Percentiles rank a stretch among this genome's conserved stretches.
These are phyloP conservation scores for Pyrgilauda ruficollis DNA, from an alignment of 2,113 vertebrate genomes.

Conservation along the genomic window DNA sequence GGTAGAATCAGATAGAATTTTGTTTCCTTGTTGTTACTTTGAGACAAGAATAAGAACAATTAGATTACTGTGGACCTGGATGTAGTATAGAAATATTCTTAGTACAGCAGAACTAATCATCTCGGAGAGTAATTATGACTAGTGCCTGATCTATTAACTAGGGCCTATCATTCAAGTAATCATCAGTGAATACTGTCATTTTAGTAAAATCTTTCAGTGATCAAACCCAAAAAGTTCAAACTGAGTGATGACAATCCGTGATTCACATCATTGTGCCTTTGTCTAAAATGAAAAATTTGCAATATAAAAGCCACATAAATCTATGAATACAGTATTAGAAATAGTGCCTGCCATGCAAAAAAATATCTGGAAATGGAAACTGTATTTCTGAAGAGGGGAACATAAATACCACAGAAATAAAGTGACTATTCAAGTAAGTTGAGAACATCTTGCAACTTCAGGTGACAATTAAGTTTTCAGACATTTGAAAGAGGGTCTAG, in stretches of 20 bases:
- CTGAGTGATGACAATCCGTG: background rate
- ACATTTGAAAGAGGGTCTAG: background rate
- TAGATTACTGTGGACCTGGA: background rate
- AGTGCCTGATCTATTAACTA: conserved; percentile 5
- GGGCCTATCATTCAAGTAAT: background rate
- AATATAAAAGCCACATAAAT: background rate
- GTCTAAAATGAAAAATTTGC: background rate
- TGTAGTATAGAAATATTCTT: background rate
- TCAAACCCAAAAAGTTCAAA: background rate
- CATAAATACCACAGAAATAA: background rate
- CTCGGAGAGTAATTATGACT: background rate
- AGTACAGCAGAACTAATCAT: background rate
- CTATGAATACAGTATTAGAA: background rate
- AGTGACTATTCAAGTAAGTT: background rate
- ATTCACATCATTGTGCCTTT: background rate
- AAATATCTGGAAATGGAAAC: background rate
- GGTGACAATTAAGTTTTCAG: background rate
- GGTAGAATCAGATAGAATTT: background rate
- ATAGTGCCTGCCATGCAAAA: background rate
- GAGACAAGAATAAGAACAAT: background rate
- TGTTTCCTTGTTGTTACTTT: background rate
- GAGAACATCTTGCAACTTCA: background rate
- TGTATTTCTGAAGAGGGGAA: background rate
- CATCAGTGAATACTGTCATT: background rate
- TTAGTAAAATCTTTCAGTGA: background rate